A percentile compares a stretch with the other conserved stretches of the same genome.
Evolutionary conservation across 2,888 invertebrate species (phyloP).

Genomic region (Brassicogethes aeneus): DNA sequence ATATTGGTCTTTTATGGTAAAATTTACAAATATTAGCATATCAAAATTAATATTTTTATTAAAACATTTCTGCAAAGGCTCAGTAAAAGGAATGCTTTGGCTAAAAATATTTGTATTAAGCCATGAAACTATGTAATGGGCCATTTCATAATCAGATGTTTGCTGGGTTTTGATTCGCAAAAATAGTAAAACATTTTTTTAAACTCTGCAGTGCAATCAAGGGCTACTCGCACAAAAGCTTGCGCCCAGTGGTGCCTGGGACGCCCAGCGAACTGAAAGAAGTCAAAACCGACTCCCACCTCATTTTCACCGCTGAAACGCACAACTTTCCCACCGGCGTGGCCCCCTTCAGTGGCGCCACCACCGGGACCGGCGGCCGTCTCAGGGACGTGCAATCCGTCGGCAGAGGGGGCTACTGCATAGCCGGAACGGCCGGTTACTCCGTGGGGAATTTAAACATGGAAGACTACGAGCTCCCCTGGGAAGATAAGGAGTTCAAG

Average conservation of each 20-base stretch:
- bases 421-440: constrained; percentile 95
- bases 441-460: constrained; percentile 88
- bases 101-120: too few relatives aligned
- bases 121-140: too few relatives aligned
- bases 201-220: constrained; percentile 64
- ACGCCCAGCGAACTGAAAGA: constrained; percentile 49
- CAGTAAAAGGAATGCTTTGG: too few relatives aligned
- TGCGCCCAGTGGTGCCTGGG: constrained; percentile 61
- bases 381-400: constrained; percentile 93
- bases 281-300: constrained; percentile 60
- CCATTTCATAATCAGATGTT: too few relatives aligned
- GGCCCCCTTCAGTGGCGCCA: constrained; percentile 95
- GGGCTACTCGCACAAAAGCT: constrained; percentile 64
- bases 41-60: too few relatives aligned
- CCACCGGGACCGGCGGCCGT: constrained; percentile 95
- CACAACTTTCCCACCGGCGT: constrained; percentile 98
- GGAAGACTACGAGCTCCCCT: constrained; percentile 71
- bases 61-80: too few relatives aligned
- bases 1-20: too few relatives aligned
- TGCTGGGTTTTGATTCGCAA: too few relatives aligned
- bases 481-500: constrained; percentile 66
- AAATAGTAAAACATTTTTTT: too few relatives aligned
- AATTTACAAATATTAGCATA: too few relatives aligned
- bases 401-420: constrained; percentile 86
- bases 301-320: constrained; percentile 97